These are phyloP conservation scores for Sinodicranocentrus sp. DNA, from an alignment of 2,888 invertebrate genomes.

Conservation along the genomic window DNA sequence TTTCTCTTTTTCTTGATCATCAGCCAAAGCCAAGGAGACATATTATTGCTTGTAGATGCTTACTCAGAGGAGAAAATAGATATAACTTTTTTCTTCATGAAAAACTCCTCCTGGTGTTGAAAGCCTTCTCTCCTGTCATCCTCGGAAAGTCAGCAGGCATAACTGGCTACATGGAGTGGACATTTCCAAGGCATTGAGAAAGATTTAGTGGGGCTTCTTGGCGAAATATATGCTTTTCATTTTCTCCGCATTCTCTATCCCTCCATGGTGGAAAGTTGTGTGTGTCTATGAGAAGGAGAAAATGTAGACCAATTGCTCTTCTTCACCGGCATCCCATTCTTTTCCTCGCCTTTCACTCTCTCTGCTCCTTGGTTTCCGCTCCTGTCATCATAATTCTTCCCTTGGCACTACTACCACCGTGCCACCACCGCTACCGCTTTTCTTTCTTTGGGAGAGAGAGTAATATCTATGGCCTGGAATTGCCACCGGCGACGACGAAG, in stretches of 20 bases:
- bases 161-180: constrained; percentile 54
- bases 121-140: constrained; percentile 64
- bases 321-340: constrained; percentile 37
- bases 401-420: constrained; percentile 45
- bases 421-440: not conserved
- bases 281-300: not conserved
- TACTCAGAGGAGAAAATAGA: too few species aligned
- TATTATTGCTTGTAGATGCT: constrained; percentile 39
- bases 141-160: constrained; percentile 17
- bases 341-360: constrained; percentile 28
- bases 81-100: not conserved
- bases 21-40: constrained; percentile 69
- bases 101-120: constrained; percentile 36
- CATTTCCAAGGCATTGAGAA: constrained; percentile 64
- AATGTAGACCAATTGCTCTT: constrained; percentile 31
- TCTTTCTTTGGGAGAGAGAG: not conserved
- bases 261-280: too few species aligned
- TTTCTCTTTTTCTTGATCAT: constrained; percentile 56
- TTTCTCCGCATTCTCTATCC: constrained; percentile 42
- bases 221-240: constrained; percentile 65
- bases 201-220: constrained; percentile 60
- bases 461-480: constrained; percentile 28
- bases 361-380: constrained; percentile 59
- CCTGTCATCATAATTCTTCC: constrained; percentile 69
- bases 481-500: constrained; percentile 42